Base-by-base conservation (phyloP, 2,888 invertebrate genomes). In the Ellobium chinense region DNA sequence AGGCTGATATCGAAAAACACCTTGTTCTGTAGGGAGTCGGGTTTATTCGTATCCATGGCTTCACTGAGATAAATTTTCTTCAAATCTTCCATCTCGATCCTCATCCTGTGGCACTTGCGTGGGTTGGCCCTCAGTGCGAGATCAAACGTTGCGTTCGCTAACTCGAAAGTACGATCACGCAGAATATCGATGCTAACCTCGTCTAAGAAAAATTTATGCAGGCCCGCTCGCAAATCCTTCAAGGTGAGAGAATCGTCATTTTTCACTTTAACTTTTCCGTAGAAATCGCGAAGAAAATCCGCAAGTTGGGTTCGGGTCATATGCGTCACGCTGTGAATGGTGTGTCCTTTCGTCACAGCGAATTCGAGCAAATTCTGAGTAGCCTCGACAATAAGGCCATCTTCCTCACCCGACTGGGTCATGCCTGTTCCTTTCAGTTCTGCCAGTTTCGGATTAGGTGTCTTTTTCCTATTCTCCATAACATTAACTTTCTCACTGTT, bases 1-100 rank as follows among this genome's bases (percentile, higher is more conserved):
- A 90, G 82, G 75, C 88, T 89, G 7, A 90, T 85, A 82, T 90
- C 90, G 77, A 90, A 89, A 82, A 89, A 90, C 2, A 89, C 89
- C 78, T 90, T 90, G 76, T 90, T 90, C 80, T 90, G 90, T 24
- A 90, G 76, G 14, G 87, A 86, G 72, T 89, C 89, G 2, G 90
- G 90, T 54, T 87, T 87, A 68, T 87, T 87, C 12, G 86, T 73
- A 73, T 88, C 87, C 87, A 90, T 86, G 5, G 89, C 89, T 58
- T 88, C 87, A 56, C 89, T 86, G 65, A 89, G 81, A 78, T 89
- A 89, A 29, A 90, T 88, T 68, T 88, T 88, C 62, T 87, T 86
- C 80, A 90, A 81, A 80, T 89, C 89, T 56, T 88, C 89, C 36
- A 86, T 85, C 63, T 89, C 88, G 54, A 90, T 90, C 77, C 89